Evolutionary conservation across 2,888 invertebrate species (phyloP).

Genomic region (Ophion slaviceki): DNA sequence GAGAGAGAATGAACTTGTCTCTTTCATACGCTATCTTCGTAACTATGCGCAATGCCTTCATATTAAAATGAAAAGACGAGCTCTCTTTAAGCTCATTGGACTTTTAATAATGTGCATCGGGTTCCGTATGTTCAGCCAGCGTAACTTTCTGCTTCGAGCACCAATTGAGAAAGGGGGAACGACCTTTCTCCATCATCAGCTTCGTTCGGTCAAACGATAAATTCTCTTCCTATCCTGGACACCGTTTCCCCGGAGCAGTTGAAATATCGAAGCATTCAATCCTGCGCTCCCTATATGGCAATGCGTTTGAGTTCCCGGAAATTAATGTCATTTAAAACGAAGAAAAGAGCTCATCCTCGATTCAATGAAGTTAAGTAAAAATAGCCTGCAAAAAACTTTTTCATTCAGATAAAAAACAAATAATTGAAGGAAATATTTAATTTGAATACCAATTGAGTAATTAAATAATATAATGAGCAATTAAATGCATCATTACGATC

Average conservation of each 20-base stretch:
- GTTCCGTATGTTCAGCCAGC: conserved; percentile 23
- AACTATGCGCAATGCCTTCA: conserved; percentile 10
- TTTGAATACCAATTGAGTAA: not conserved
- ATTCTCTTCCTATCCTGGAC: no score
- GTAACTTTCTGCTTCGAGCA: conserved; percentile 4
- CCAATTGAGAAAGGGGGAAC: conserved; percentile 30
- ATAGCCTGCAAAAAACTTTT: not conserved
- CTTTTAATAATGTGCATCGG: conserved; percentile 59
- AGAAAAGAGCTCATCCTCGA: not conserved
- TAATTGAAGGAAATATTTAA: not conserved
- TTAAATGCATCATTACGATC: not conserved
- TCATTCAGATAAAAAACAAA: not conserved
- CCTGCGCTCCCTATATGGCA: no score
- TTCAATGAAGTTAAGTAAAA: not conserved
- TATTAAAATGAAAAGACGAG: conserved; percentile 36
- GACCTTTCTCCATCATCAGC: conserved; percentile 3
- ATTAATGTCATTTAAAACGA: not conserved
- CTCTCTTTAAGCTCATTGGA: conserved; percentile 47
- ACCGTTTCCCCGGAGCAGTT: no score
- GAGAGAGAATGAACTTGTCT: conserved; percentile 45
- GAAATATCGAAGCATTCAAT: no score
- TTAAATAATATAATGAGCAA: not conserved
- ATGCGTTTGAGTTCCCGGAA: not conserved
- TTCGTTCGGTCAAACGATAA: not conserved
- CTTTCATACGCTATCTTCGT: conserved; percentile 4